Evolutionary conservation across 2,113 vertebrate genomes (phyloP), one percentile per base, ranked within the genome.

Genomic region (Epinephelus moara): DNA sequence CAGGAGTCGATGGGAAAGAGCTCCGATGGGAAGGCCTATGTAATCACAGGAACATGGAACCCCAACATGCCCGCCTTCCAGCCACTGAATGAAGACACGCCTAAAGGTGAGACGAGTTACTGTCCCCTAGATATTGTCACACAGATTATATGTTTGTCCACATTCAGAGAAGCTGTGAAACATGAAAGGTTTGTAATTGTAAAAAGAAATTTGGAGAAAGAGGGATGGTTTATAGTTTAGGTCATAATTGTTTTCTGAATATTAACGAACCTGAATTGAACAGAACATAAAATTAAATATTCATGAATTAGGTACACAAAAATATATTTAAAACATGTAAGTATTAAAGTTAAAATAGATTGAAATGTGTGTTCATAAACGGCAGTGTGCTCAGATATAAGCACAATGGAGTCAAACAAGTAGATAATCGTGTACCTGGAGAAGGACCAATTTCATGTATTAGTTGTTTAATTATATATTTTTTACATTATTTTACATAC

Each of bases 1-100:
- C 80, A 99, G 98, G 98, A 99, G 80, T 98, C 97, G 17, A 99
- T 99, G 98, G 98, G 97, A 33, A 99, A 98, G 91, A 98, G 96
- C 85, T 94, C 91, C 61, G 98, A 99, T 88, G 97, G 97, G 47
- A 98, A 97, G 91, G 95, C 97, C n/a, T 99, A 99, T 49, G 89
- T 98, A 56, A 99, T 99, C 87, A 98, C 98, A 40, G 98, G 98
- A 74, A 96, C 95, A 19, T 99, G 98, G 98, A 97, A 98, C 86
- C 98, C 98, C 25, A 99, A 98, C 84, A 94, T 91, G 45, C 93
- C 96, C 2, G 95, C 94, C 78, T 99, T 99, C 94, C 92, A 97
- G 25, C 93, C 92, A 0, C 96, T 99, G 80, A 99, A 99, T 82
- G 98, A 99, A 92, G 98, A 99, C 94, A 98, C 97, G 1, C 97